A percentile compares a stretch with the other conserved stretches of the same genome.
phyloP scores from a whole-genome alignment of 2,113 vertebrate genomes.

The Fulica atra region DNA sequence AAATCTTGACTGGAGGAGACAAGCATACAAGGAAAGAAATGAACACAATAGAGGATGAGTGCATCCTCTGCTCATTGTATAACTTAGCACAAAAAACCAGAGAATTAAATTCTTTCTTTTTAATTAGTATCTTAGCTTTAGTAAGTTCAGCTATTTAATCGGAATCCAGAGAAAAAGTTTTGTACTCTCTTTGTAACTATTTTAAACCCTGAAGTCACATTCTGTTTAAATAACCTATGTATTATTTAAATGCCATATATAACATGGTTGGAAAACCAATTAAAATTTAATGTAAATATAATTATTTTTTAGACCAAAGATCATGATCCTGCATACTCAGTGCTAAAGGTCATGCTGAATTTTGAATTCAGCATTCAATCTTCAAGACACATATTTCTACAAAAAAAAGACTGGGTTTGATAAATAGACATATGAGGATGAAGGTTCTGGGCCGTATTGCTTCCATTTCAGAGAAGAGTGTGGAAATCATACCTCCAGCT shows the following conservation, averaged over 20 bases:
- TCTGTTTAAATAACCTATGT: background rate
- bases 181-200: background rate
- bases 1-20: background rate
- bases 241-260: background rate
- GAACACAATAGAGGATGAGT: background rate
- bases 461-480: slow-evolving; percentile 47
- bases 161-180: background rate
- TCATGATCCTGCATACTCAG: background rate
- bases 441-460: background rate
- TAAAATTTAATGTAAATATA: background rate
- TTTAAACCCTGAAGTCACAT: background rate
- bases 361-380: background rate
- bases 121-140: background rate
- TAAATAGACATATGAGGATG: background rate
- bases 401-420: background rate
- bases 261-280: background rate
- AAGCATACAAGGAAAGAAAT: background rate
- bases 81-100: background rate
- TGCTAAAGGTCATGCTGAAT: background rate
- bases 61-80: background rate
- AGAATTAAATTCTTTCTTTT: background rate
- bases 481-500: background rate
- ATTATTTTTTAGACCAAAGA: background rate
- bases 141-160: background rate
- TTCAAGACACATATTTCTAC: background rate